Conservation (phyloP, 2,113 vertebrate genomes). For the Anarrhichthys ocellatus region DNA sequence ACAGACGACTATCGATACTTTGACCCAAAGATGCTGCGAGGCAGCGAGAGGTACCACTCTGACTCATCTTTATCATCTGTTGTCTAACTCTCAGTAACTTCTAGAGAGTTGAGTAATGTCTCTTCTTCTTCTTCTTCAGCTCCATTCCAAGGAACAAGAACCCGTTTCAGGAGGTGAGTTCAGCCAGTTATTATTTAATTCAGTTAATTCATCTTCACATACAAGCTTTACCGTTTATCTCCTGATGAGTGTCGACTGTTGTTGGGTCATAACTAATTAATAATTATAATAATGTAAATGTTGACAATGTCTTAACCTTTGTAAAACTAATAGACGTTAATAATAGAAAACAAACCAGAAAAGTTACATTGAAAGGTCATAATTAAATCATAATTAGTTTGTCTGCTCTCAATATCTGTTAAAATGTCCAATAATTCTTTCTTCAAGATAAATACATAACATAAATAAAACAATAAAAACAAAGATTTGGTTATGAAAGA, state of each 20-base stretch:
- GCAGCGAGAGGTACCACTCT: slow-evolving; percentile 92
- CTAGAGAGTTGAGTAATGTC: neutral
- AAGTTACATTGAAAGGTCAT: no score
- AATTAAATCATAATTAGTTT: no score
- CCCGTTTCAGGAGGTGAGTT: slow-evolving; percentile 96
- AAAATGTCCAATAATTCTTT: neutral
- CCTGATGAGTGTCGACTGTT: neutral
- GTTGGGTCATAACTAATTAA: neutral
- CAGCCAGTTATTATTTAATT: neutral
- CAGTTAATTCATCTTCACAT: neutral
- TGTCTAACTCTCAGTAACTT: neutral
- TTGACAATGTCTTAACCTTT: no score
- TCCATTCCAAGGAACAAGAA: slow-evolving; percentile 98
- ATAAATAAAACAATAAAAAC: neutral
- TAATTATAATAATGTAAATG: neutral
- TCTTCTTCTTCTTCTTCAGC: slow-evolving; percentile 79
- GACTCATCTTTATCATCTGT: no score
- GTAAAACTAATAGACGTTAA: neutral
- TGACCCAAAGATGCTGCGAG: slow-evolving; percentile 97
- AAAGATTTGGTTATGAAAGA: neutral
- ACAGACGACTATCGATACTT: slow-evolving; percentile 98
- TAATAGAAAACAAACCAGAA: neutral
- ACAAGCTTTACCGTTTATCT: neutral
- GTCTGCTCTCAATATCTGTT: neutral
- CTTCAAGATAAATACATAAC: neutral